Evolutionary conservation across 2,113 vertebrate species (phyloP), one percentile per base, ranked within the genome.

Genomic region (Vombatus ursinus): DNA sequence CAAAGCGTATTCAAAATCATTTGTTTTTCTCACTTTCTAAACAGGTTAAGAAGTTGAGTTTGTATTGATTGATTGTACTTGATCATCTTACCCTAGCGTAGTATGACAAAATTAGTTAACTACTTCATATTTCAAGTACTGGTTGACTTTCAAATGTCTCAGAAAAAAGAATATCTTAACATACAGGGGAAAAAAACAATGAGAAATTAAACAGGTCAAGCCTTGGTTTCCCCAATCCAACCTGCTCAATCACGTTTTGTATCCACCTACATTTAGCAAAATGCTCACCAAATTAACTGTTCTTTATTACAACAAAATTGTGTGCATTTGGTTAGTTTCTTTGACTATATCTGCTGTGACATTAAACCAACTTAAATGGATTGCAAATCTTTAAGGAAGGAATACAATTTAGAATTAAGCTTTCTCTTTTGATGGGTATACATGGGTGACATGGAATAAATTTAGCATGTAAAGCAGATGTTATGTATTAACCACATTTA

Each of bases 151-250:
- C 52, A 47, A 8, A 52, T 52, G 31, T 54, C 77, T 96, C 53
- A 91, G n/a, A 95, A n/a, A 96, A 54, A 94, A 96, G n/a, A 93
- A 93, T 95, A 91, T 84, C 51, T 96, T 95, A 93, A 95, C 10
- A 90, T 37, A 92, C 90, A n/a, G 54, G 57, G 1, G 3, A 50
- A 5, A 90, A 49, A 53, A 96, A 95, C 48, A 3, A 91, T 26
- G 61, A 0, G 37, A 94, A 93, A 95, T 96, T 93, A 68, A 91
- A 68, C 31, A 90, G 95, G 52, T 54, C 26, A 90, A 92, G n/a
- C 22, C n/a, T n/a, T n/a, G 6, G 48, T 92, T 90, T 90, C 91
- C 5, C 49, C 10, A 95, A 77, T 94, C 24, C 54, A 44, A 54
- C 37, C 52, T 50, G 90, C 44, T 93, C 57, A 53, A 89, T 25